phyloP scores from a whole-genome alignment of 2,797 vertebrate genomes.

The Adrianichthys oophorus region DNA sequence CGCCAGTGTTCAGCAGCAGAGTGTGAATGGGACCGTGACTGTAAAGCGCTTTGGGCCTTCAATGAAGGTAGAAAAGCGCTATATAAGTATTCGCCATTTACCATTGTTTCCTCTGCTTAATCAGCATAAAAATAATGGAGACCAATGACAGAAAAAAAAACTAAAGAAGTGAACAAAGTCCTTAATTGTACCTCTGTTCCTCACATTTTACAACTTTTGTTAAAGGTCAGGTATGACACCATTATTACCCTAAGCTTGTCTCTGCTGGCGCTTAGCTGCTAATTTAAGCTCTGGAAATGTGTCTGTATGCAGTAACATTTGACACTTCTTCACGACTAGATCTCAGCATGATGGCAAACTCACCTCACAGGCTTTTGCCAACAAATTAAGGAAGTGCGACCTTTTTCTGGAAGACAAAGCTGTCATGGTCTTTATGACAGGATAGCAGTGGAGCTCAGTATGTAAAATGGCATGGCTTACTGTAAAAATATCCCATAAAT shows the following conservation, averaged over 20 bases:
- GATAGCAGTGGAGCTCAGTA: too few species aligned
- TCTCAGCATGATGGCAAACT: not conserved
- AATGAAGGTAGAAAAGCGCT: too few species aligned
- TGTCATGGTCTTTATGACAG: too few species aligned
- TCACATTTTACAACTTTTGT: constrained; percentile 3
- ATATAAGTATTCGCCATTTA: too few species aligned
- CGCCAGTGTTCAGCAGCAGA: too few species aligned
- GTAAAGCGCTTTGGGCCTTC: too few species aligned
- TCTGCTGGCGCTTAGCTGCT: constrained; percentile 1
- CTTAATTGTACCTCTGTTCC: constrained; percentile 7
- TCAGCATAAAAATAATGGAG: not conserved
- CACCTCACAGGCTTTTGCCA: not conserved
- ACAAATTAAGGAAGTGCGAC: not conserved
- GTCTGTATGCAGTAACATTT: not conserved
- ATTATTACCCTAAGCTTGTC: constrained; percentile 4
- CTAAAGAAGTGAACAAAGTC: constrained; percentile 29
- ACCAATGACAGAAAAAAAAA: constrained; percentile 7
- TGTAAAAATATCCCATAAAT: too few species aligned
- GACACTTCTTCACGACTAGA: not conserved
- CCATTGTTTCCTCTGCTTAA: too few species aligned
- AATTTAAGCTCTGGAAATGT: not conserved
- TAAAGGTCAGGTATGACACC: constrained; percentile 36
- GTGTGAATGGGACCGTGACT: too few species aligned
- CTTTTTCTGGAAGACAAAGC: too few species aligned
- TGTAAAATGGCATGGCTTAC: too few species aligned